These are phyloP conservation scores for Holothuria glaberrima DNA, from an alignment of 35 echinoderm and acorn worm genomes.

Conservation along the genomic window DNA sequence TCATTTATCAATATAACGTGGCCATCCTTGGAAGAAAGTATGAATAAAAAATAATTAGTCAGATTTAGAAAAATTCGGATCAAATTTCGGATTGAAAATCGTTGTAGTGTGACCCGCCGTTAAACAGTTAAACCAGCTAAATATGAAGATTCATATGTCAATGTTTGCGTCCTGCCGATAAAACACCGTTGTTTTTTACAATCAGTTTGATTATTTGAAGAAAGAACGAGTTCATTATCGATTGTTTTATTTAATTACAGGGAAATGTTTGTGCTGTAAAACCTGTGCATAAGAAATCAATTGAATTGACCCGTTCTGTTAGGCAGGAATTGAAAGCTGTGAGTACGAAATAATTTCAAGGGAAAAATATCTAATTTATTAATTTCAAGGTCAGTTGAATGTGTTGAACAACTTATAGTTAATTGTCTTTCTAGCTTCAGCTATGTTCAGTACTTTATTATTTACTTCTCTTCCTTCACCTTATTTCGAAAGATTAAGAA, in stretches of 20 bases:
- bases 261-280: conserved; percentile 90
- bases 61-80: too few relatives aligned
- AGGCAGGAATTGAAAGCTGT: conserved; percentile 82
- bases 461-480: background rate
- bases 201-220: background rate
- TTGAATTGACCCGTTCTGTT: conserved; percentile 81
- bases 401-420: background rate
- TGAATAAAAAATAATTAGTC: too few relatives aligned
- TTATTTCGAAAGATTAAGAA: background rate
- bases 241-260: conserved; percentile 50
- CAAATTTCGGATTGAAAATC: too few relatives aligned
- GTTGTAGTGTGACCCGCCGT: too few relatives aligned
- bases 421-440: too few relatives aligned
- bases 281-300: conserved; percentile 75
- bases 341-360: conserved; percentile 20
- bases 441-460: too few relatives aligned
- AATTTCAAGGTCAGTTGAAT: background rate
- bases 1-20: too few relatives aligned
- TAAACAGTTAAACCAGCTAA: too few relatives aligned
- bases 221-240: background rate
- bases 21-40: too few relatives aligned
- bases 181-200: too few relatives aligned
- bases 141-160: too few relatives aligned
- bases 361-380: background rate
- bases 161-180: background rate